Evolutionary conservation across 2,113 vertebrate species (phyloP), one percentile per base, ranked within the genome.

Genomic region (Aleadryas rufinucha): DNA sequence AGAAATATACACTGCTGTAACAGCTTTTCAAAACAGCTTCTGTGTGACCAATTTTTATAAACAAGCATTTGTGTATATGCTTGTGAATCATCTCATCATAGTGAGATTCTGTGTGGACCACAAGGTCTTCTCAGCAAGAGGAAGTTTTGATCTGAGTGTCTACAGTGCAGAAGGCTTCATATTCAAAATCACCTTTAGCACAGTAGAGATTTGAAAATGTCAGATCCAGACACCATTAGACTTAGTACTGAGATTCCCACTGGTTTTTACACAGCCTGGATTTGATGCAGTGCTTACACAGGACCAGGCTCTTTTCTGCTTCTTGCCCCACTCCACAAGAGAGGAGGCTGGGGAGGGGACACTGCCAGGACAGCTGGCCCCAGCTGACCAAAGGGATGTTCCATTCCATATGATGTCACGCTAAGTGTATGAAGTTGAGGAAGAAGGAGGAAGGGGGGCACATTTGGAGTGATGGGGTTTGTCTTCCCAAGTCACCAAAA

Each of bases 361-460:
- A 31, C 8, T 0, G 2, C 14, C n/a, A 61, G 27, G n/a, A 42
- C 26, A 61, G 5, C 13, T 27, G 47, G 31, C 17, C 24, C 6
- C 47, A 47, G 8, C 24, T 54, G 47, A 53, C 45, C 13, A 39
- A 31, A 53, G 17, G 6, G 53, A 22, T 39, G 15, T n/a, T 66
- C 45, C 39, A 26, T 7, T 60, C n/a, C 6, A 6, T 9, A 11
- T 15, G 9, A n/a, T 4, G 5, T 39, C 28, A 18, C 30, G 2
- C 13, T 53, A 6, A 26, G 16, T 10, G 3, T 4, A 27, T 11
- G 14, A 33, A 42, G 13, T 15, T 11, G 13, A 21, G 41, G 30
- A 33, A 80, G 30, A 31, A 82, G 35, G 23, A 44, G 9, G 33
- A 24, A 66, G 16, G 9, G 9, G 11, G 7, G n/a, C 7, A 60